Evolutionary conservation across 2,113 vertebrate genomes (phyloP).

Genomic region (Megaceryle torquata): DNA sequence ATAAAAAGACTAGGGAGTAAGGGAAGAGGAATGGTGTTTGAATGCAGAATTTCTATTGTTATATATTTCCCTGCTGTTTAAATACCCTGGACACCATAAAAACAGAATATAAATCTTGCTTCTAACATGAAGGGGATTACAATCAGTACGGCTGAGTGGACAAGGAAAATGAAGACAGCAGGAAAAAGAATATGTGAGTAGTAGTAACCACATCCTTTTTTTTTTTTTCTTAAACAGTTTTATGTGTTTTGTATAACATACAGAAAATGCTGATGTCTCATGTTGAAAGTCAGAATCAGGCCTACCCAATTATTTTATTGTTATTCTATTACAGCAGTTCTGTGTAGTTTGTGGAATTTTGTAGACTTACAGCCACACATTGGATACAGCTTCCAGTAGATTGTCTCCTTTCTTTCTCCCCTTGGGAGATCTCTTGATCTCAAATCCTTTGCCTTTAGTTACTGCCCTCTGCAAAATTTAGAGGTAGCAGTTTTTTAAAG

Average conservation of each 20-base stretch:
- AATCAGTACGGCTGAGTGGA: not conserved
- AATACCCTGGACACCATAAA: not conserved
- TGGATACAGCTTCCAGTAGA: not conserved
- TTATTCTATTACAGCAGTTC: not conserved
- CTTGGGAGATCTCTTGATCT: not conserved
- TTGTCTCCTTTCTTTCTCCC: not conserved
- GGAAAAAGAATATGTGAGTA: not conserved
- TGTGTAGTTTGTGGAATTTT: not conserved
- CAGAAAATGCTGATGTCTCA: not conserved
- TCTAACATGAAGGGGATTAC: not conserved
- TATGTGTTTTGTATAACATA: not conserved
- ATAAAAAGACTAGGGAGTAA: not conserved
- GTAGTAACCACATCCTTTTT: not conserved
- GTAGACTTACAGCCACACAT: not conserved
- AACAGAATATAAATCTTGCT: not conserved
- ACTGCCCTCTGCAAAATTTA: not conserved
- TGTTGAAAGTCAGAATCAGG: not conserved
- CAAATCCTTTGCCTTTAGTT: not conserved
- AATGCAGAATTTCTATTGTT: not conserved
- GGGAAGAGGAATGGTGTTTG: not conserved
- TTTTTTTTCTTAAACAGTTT: not conserved
- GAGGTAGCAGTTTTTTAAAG: not conserved
- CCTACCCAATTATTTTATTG: not conserved
- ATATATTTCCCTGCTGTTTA: not conserved
- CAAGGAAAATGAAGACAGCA: not conserved